phyloP scores from a whole-genome alignment of 2,888 invertebrate genomes.

The Sesamia inferens region DNA sequence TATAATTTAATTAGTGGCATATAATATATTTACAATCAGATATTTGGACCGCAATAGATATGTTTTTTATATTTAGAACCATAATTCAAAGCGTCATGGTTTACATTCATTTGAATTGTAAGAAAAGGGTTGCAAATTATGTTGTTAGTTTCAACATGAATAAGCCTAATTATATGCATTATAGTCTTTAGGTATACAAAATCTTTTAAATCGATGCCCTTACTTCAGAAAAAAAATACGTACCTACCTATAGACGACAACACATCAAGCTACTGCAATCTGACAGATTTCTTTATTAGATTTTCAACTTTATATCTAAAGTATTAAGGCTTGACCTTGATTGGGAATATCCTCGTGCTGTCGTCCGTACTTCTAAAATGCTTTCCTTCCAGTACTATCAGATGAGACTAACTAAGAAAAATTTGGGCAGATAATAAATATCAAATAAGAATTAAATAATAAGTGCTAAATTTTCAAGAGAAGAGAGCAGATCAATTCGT shows the following conservation, averaged over 20 bases:
- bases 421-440: background rate
- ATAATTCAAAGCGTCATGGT: background rate
- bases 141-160: too few relatives aligned
- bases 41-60: background rate
- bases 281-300: too few relatives aligned
- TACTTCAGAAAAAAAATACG: background rate
- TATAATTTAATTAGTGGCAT: slow-evolving; percentile 3
- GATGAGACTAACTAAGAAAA: background rate
- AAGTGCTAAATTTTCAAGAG: background rate
- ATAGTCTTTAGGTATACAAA: background rate
- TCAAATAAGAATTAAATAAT: slow-evolving; percentile 1
- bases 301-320: too few relatives aligned
- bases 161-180: background rate
- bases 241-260: background rate
- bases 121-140: slow-evolving; percentile 4
- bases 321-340: too few relatives aligned
- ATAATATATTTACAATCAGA: slow-evolving; percentile 14
- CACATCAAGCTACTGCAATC: too few relatives aligned
- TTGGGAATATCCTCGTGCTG: too few relatives aligned
- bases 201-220: background rate
- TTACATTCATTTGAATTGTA: background rate
- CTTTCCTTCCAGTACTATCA: too few relatives aligned
- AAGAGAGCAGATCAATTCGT: background rate
- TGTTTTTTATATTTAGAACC: slow-evolving; percentile 5
- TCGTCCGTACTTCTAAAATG: too few relatives aligned